Percentiles rank a stretch among this genome's conserved stretches.
These are phyloP conservation scores for Papilio dardanus DNA, from an alignment of 1,140 invertebrate genomes.

Conservation along the genomic window DNA sequence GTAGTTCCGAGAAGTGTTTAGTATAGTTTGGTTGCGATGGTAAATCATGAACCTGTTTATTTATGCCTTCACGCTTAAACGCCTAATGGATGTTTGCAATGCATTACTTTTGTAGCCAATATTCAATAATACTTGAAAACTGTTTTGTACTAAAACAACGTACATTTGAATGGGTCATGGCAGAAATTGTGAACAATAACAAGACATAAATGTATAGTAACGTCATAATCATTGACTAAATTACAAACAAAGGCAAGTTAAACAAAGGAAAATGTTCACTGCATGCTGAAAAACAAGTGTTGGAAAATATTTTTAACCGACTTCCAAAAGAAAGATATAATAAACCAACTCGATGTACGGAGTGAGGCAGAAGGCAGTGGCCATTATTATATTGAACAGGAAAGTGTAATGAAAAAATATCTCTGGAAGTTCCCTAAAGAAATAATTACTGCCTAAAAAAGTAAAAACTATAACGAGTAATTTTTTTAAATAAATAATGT, in stretches of 20 bases:
- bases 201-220: neutral
- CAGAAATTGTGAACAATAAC: neutral
- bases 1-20: slow-evolving; percentile 19
- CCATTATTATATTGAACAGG: too few species aligned
- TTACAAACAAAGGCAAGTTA: neutral
- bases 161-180: neutral
- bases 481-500: too few species aligned
- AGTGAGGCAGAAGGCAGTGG: too few species aligned
- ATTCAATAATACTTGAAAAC: slow-evolving; percentile 22
- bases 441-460: too few species aligned
- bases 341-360: too few species aligned
- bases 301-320: neutral
- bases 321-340: too few species aligned
- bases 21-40: slow-evolving; percentile 13
- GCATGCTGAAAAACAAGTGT: neutral
- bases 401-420: too few species aligned
- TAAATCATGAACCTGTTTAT: slow-evolving; percentile 24
- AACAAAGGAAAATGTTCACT: neutral
- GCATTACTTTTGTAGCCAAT: slow-evolving; percentile 15
- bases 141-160: slow-evolving; percentile 17
- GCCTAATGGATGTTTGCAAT: slow-evolving; percentile 27
- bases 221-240: neutral
- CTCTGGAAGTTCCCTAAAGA: too few species aligned
- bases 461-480: too few species aligned
- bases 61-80: slow-evolving; percentile 19